Base-by-base conservation (phyloP, 2,888 invertebrate species). In the Cosmia trapezina region DNA sequence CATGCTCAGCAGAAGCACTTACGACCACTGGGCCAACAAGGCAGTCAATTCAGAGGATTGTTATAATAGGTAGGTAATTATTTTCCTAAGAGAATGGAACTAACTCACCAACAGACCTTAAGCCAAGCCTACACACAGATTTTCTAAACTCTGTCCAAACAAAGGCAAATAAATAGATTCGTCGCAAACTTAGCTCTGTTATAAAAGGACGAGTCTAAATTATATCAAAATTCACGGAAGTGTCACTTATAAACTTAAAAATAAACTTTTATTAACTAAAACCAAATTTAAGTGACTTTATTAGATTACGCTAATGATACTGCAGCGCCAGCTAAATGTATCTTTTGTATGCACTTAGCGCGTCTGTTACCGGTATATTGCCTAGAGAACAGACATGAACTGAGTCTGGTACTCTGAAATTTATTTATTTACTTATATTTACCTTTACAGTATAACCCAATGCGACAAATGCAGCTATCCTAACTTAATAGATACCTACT, bases 341-440 rank as follows among this genome's bases (percentile, higher is more conserved):
- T 61, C 43, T 80, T 61, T 63, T 49, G 9, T n/a, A 14, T 73
- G 80, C 74, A 73, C 60, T 61, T 64, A 73, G 12, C 28, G 7
- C 19, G 59, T 60, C 49, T 3, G 41, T 70, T 77, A 6, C 45
- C 9, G 8, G 9, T 12, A 37, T 76, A 64, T 49, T 72, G 11
- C 6, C 0, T 33, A 37, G 53, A 73, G 4, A 64, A 72, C 33
- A 37, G 59, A 54, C 78, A 43, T 72, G 9, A 54, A 49, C 19
- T 45, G 45, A 79, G 64, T 43, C 12, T 45, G n/a, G 28, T 45
- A 45, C 11, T 61, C 56, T 19, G 22, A 14, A n/a, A 17, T 37
- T 37, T 4, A 5, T 37, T 37, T 37, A 37, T 37, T 37, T 37
- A 37, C 6, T 37, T 37, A 37, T 37, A 4, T 37, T 37, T 2